A percentile compares a stretch with the other conserved stretches of the same genome.
These are phyloP conservation scores for Ruditapes philippinarum DNA, from an alignment of 1,140 invertebrate species.

Conservation along the genomic window DNA sequence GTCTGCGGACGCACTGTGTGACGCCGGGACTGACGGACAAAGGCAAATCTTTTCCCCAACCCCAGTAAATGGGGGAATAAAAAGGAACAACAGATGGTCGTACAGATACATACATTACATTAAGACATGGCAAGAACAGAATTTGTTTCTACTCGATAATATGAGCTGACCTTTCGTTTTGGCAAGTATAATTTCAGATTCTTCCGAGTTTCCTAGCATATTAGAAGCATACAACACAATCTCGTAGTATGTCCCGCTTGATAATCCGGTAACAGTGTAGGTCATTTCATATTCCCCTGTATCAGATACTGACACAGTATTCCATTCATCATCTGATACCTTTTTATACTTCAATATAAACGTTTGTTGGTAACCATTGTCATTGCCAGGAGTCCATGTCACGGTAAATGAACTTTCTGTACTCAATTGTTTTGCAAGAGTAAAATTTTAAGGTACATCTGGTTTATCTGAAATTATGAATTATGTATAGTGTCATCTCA, in stretches of 20 bases:
- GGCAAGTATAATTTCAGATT: not conserved
- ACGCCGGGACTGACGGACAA: no score
- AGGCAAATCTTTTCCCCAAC: no score
- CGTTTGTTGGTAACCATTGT: not conserved
- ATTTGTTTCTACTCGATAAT: not conserved
- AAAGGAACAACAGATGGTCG: no score
- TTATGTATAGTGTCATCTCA: no score
- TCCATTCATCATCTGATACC: not conserved
- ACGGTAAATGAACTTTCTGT: not conserved
- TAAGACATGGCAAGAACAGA: no score
- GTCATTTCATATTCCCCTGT: not conserved
- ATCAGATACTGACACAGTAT: not conserved
- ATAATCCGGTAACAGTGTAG: not conserved
- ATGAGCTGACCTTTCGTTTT: not conserved
- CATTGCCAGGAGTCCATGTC: not conserved
- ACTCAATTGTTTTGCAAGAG: not conserved
- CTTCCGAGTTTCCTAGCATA: not conserved
- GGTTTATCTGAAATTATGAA: not conserved
- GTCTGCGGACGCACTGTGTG: no score
- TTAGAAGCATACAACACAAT: not conserved
- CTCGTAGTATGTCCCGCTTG: not conserved
- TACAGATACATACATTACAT: no score
- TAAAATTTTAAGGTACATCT: not conserved
- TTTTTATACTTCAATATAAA: not conserved
- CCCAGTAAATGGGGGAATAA: no score